phyloP scores from a whole-genome alignment of 2,113 vertebrate species.

The Talpa occidentalis region DNA sequence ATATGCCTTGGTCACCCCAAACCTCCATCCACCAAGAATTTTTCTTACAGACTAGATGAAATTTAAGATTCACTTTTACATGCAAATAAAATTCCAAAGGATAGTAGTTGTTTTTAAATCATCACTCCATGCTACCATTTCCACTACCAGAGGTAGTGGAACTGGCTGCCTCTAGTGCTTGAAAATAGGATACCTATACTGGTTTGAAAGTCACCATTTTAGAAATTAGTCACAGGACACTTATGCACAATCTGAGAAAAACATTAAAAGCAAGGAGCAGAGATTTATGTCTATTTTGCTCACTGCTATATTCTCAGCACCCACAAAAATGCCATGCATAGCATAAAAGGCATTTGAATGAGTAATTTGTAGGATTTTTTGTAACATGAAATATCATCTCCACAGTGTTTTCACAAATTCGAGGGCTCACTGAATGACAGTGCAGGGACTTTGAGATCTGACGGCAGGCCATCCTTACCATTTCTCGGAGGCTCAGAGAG shows the following conservation, averaged over 20 bases:
- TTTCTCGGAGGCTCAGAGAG: slow-evolving; percentile 37
- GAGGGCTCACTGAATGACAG: not conserved
- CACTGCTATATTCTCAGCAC: not conserved
- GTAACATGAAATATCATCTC: slow-evolving; percentile 3
- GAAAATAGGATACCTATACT: not conserved
- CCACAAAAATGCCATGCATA: not conserved
- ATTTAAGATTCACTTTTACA: slow-evolving; percentile 45
- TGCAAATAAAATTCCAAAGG: not conserved
- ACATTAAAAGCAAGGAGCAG: not conserved
- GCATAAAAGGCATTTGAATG: not conserved
- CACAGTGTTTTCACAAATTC: not conserved
- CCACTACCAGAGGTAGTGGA: not conserved
- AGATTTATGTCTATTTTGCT: not conserved
- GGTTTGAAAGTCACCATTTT: slow-evolving; percentile 11
- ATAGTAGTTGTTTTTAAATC: slow-evolving; percentile 2
- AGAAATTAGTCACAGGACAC: slow-evolving; percentile 46
- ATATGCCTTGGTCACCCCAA: not conserved
- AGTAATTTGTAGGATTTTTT: slow-evolving; percentile 25
- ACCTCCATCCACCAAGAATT: not conserved
- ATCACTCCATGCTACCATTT: slow-evolving; percentile 24
- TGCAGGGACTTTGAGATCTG: slow-evolving; percentile 3
- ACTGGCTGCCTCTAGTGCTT: not conserved
- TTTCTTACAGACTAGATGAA: slow-evolving; percentile 38
- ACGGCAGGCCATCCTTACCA: not conserved
- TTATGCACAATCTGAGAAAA: not conserved